Evolutionary conservation across 2,113 vertebrate species (phyloP).

Genomic region (Sarotherodon lohbergeri): DNA sequence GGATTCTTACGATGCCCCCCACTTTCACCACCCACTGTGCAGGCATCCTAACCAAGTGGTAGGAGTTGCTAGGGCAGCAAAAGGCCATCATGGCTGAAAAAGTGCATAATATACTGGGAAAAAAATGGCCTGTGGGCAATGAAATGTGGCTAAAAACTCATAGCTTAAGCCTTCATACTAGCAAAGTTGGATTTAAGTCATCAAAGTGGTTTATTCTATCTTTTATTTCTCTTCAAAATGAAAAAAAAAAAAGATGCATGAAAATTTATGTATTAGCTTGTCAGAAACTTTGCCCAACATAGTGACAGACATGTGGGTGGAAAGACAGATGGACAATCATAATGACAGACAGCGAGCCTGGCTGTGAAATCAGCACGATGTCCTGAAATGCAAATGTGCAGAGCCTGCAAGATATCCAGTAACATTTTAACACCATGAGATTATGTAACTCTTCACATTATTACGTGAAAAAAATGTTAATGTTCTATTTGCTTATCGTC

Average conservation of each 20-base stretch:
- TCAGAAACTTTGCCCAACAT: neutral
- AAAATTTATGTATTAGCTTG: neutral
- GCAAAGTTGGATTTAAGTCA: neutral
- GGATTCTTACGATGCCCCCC: neutral
- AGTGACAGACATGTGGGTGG: neutral
- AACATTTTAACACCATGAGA: neutral
- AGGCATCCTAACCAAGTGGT: neutral
- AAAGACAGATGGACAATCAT: neutral
- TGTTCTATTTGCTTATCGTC: neutral
- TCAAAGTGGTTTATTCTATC: neutral
- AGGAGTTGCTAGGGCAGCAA: neutral
- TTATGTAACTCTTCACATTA: neutral
- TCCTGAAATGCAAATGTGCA: constrained; percentile 2
- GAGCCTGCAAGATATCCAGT: neutral
- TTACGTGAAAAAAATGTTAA: neutral
- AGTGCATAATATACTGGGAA: neutral
- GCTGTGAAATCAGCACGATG: neutral
- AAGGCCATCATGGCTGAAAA: neutral
- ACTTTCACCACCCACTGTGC: neutral
- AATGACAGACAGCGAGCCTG: neutral
- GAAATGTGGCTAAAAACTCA: neutral
- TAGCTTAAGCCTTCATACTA: neutral
- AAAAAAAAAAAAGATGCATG: neutral
- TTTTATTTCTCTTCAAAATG: neutral
- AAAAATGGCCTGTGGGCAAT: neutral